Percentiles rank a stretch among this genome's conserved stretches.
phyloP scores from a whole-genome alignment of 2,888 invertebrate genomes.

The Erannis defoliaria region DNA sequence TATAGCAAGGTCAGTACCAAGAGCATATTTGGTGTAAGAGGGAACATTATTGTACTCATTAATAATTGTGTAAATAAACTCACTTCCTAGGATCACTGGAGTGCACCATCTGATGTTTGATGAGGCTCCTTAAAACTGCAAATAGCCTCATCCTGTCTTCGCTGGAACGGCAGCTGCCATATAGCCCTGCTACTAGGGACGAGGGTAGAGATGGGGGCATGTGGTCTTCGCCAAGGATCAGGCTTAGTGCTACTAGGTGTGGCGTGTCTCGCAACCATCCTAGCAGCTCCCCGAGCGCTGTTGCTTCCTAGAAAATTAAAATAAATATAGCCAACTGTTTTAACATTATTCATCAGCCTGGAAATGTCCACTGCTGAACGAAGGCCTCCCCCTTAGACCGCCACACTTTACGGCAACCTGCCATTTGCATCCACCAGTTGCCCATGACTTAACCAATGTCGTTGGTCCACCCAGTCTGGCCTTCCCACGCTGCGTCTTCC shows the following conservation, averaged over 20 bases:
- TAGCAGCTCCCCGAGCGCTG: conserved; percentile 75
- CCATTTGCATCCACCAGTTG: too few relatives aligned
- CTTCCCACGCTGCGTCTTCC: too few relatives aligned
- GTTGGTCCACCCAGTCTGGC: too few relatives aligned
- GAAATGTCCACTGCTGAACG: too few relatives aligned
- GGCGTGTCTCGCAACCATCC: conserved; percentile 82
- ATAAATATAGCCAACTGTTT: not conserved
- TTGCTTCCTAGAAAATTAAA: conserved; percentile 68
- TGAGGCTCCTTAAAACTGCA: conserved; percentile 73
- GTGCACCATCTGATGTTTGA: conserved; percentile 77
- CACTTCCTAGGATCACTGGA: conserved; percentile 79
- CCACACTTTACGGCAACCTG: too few relatives aligned
- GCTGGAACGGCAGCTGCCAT: conserved; percentile 73
- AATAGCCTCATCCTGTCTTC: conserved; percentile 70
- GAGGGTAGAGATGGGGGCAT: conserved; percentile 72
- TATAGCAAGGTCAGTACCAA: too few relatives aligned
- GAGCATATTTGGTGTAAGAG: too few relatives aligned
- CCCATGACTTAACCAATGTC: too few relatives aligned
- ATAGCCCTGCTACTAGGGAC: conserved; percentile 73
- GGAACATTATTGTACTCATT: too few relatives aligned
- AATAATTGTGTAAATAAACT: too few relatives aligned
- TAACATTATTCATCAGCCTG: not conserved
- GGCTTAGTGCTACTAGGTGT: conserved; percentile 76
- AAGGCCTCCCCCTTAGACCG: too few relatives aligned
- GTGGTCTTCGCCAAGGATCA: conserved; percentile 78